Evolutionary conservation across 2,888 invertebrate genomes (phyloP).

Genomic region (Sinhomidia bicolor): DNA sequence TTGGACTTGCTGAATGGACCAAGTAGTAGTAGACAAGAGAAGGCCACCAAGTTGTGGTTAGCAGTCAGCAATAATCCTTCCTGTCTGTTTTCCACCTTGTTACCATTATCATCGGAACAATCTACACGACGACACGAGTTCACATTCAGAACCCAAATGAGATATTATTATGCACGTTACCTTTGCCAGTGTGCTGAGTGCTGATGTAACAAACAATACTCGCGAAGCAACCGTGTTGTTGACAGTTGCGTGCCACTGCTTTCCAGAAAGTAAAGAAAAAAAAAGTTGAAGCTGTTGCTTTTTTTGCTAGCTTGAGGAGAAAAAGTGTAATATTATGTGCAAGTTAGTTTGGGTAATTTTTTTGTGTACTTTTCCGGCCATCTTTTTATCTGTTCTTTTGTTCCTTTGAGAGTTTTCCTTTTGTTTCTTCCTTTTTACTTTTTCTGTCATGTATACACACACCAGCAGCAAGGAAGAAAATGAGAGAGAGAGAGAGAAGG

Average conservation of each 20-base stretch:
- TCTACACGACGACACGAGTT: slow-evolving; percentile 33
- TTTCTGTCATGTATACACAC: too few species aligned
- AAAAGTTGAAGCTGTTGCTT: slow-evolving; percentile 51
- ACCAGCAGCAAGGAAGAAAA: background rate
- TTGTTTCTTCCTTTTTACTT: slow-evolving; percentile 37
- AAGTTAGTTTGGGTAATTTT: slow-evolving; percentile 36
- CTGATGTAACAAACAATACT: background rate
- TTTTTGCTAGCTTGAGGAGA: slow-evolving; percentile 19
- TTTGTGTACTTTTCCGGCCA: slow-evolving; percentile 10
- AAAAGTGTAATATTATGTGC: background rate
- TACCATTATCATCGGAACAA: slow-evolving; percentile 61
- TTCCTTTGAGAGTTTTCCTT: slow-evolving; percentile 34
- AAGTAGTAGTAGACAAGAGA: slow-evolving; percentile 44
- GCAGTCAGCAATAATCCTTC: slow-evolving; percentile 67
- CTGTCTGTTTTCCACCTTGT: slow-evolving; percentile 64
- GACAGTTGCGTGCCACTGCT: slow-evolving; percentile 60
- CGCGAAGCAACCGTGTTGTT: slow-evolving; percentile 9
- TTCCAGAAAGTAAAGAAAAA: background rate
- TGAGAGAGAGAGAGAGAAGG: background rate
- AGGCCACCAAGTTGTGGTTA: slow-evolving; percentile 60
- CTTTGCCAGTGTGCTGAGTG: background rate
- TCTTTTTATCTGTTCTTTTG: background rate
- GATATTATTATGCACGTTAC: slow-evolving; percentile 27
- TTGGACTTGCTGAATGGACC: background rate
- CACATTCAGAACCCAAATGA: slow-evolving; percentile 33